Evolutionary conservation across 2,113 vertebrate species (phyloP).

Genomic region (Leuciscus idus): DNA sequence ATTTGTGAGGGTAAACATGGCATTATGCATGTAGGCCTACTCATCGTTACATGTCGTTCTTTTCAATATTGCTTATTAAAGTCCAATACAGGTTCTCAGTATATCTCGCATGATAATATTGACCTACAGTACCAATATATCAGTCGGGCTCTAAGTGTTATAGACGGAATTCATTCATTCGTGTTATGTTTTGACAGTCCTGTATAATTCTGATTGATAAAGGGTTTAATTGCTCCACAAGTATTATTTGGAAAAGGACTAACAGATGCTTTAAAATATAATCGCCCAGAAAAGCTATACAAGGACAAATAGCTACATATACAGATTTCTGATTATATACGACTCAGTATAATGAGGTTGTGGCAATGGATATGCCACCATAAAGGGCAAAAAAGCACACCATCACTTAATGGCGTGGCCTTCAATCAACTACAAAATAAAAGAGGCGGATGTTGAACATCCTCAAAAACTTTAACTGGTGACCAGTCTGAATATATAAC

Average conservation of each 20-base stretch:
- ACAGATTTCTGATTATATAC: background rate
- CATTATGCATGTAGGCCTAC: background rate
- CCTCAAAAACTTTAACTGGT: conserved; percentile 54
- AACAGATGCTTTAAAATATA: conserved; percentile 10
- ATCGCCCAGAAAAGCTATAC: background rate
- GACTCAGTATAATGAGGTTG: conserved; percentile 10
- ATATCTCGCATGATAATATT: background rate
- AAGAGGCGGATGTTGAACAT: conserved; percentile 12
- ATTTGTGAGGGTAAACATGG: background rate
- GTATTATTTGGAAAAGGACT: background rate
- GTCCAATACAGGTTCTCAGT: background rate
- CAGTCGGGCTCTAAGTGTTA: conserved; percentile 12
- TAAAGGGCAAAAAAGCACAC: conserved; percentile 41
- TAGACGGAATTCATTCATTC: background rate
- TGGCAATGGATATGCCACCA: conserved; percentile 42
- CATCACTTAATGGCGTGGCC: conserved; percentile 53
- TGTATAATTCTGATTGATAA: background rate
- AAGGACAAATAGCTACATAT: conserved; percentile 8
- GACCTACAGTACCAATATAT: background rate
- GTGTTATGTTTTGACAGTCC: background rate
- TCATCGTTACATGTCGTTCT: background rate
- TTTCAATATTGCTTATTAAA: background rate
- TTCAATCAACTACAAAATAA: conserved; percentile 53
- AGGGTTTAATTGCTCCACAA: conserved; percentile 11
- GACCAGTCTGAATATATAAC: conserved; percentile 22